Base-by-base conservation (phyloP, 2,113 vertebrate species). In the Ranitomeya variabilis region DNA sequence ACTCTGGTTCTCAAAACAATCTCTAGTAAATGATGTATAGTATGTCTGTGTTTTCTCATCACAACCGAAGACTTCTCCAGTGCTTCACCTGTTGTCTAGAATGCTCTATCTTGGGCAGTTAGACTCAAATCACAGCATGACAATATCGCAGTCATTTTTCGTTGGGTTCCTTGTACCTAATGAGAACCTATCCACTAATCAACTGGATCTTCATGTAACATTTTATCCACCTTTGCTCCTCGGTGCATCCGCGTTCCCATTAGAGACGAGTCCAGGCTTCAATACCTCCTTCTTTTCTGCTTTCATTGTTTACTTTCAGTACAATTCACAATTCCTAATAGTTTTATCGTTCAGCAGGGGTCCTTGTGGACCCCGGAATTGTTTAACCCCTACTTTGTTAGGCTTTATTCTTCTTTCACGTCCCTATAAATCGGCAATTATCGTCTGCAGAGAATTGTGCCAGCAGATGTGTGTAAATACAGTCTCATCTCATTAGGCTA, bases 391-490 rank as follows among this genome's bases (percentile, higher is more conserved):
- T 5, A 66, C 60, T n/a, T 45, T 45, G 37, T 19, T n/a, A 60
- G 62, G 80, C 26, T 13, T 37, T 21, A 15, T 9, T 21, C 45
- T 51, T 83, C 59, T n/a, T 64, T 21, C 59, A 14, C 16, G 23
- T 79, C 73, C 59, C 45, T 64, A 10, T 66, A 79, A 66, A 78
- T 54, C 57, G 3, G 57, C 15, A 16, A 54, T 54, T 23, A 23
- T n/a, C 9, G 37, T 21, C 37, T 12, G 66, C 78, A 81, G 79
- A 18, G 71, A n/a, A 87, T 73, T 60, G 66, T 87, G 64, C 51
- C 52, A 21, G 51, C 64, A 51, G 79, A 60, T 81, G 86, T 81
- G 86, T 45, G 86, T 73, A 59, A 73, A 60, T 59, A 31, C 54
- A 69, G 14, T 59, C 45, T 79, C 6, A 21, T 13, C 78, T 73